Conservation (phyloP, 1,140 invertebrate species). For the Trichomalopsis sarcophagae region DNA sequence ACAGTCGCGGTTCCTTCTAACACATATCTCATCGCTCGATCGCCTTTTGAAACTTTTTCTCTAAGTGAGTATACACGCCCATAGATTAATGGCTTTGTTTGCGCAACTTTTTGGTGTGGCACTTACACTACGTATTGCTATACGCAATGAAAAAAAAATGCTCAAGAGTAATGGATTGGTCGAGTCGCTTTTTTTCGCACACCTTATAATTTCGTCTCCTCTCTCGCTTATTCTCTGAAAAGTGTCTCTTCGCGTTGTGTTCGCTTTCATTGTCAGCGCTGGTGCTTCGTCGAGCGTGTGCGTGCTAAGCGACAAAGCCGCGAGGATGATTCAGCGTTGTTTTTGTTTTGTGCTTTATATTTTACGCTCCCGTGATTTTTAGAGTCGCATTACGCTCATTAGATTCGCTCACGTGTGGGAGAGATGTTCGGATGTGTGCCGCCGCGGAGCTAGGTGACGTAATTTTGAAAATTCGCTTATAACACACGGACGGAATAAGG, state of each 20-base stretch:
- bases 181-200: not conserved
- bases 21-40: not conserved
- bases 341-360: slow-evolving; percentile 12
- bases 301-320: not conserved
- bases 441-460: no score
- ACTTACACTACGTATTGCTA: not conserved
- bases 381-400: not conserved
- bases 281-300: not conserved
- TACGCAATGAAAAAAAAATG: not conserved
- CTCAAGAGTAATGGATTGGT: not conserved
- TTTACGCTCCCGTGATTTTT: not conserved
- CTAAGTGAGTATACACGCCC: no score
- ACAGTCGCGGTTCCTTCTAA: not conserved
- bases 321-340: slow-evolving; percentile 19
- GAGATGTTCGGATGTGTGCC: no score
- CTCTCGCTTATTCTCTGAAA: not conserved
- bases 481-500: no score
- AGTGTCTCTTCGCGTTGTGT: not conserved
- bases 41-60: slow-evolving; percentile 26
- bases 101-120: not conserved
- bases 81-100: slow-evolving; percentile 16
- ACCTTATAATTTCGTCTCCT: not conserved
- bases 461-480: no score
- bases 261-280: not conserved
- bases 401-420: no score